A percentile compares a stretch with the other conserved stretches of the same genome.
These are phyloP conservation scores for Cancer borealis DNA, from an alignment of 2,888 invertebrate species.

Conservation along the genomic window DNA sequence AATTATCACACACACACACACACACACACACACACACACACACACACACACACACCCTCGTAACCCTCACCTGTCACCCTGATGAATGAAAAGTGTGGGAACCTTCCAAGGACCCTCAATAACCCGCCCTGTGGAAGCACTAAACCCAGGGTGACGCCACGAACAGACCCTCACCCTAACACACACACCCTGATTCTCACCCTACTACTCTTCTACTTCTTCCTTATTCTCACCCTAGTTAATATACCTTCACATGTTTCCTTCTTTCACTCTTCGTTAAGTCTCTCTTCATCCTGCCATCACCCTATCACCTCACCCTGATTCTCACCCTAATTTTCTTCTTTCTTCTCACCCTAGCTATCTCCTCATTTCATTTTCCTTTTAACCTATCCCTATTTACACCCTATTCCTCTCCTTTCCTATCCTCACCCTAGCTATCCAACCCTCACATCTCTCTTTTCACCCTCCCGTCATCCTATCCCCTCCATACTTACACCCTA, in stretches of 20 bases:
- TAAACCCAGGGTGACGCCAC: background rate
- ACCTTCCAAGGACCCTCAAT: background rate
- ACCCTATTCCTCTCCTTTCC: background rate
- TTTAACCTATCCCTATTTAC: background rate
- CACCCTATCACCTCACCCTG: background rate
- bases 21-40: slow-evolving; percentile 41
- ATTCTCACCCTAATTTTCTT: background rate
- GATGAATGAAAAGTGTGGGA: slow-evolving; percentile 1
- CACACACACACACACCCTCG: background rate
- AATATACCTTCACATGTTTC: background rate
- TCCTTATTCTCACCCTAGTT: background rate
- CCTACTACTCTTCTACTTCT: background rate
- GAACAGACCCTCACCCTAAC: background rate
- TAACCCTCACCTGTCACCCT: background rate
- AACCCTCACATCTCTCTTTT: background rate
- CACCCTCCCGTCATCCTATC: background rate
- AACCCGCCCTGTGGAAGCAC: background rate
- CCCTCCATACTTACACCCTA: background rate
- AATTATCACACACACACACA: background rate
- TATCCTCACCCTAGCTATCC: background rate
- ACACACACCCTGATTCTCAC: background rate
- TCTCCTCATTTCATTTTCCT: background rate
- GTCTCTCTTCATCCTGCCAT: background rate
- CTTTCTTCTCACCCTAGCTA: background rate
- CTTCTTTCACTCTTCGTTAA: background rate